Evolutionary conservation across 2,113 vertebrate species (phyloP).

Genomic region (Bubo scandiacus): DNA sequence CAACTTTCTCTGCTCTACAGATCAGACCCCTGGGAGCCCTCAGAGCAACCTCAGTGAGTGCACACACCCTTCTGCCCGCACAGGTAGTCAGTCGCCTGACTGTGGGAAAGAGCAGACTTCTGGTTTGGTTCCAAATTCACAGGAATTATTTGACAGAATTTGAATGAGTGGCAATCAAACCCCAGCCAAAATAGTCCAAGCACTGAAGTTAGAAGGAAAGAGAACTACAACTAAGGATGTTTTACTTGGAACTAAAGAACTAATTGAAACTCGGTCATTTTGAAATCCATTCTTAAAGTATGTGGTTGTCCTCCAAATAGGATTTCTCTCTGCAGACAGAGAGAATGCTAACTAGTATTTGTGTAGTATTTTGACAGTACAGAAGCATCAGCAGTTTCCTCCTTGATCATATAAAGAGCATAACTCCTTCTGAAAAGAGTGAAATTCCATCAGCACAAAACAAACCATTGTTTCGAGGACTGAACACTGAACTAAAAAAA

Average conservation of each 20-base stretch:
- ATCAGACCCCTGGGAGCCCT: background rate
- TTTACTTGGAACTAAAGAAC: background rate
- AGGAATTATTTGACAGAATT: background rate
- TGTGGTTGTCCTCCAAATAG: background rate
- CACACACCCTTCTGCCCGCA: background rate
- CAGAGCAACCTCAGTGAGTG: accelerated
- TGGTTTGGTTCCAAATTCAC: background rate
- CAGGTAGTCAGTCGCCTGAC: background rate
- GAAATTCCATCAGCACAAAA: conserved; percentile 2
- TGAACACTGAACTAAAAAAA: background rate
- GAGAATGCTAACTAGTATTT: background rate
- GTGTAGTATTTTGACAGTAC: background rate
- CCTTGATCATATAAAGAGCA: background rate
- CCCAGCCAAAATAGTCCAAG: background rate
- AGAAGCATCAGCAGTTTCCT: background rate
- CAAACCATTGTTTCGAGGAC: background rate
- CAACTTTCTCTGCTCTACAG: background rate
- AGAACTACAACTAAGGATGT: background rate
- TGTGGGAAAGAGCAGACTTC: background rate
- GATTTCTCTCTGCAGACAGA: background rate
- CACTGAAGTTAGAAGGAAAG: background rate
- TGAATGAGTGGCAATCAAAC: background rate
- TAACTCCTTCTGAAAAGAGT: background rate
- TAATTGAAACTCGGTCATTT: background rate
- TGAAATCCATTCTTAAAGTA: background rate